Evolutionary conservation across 35 echinoderm and acorn worm species (phyloP).

Genomic region (Acanthaster planci): DNA sequence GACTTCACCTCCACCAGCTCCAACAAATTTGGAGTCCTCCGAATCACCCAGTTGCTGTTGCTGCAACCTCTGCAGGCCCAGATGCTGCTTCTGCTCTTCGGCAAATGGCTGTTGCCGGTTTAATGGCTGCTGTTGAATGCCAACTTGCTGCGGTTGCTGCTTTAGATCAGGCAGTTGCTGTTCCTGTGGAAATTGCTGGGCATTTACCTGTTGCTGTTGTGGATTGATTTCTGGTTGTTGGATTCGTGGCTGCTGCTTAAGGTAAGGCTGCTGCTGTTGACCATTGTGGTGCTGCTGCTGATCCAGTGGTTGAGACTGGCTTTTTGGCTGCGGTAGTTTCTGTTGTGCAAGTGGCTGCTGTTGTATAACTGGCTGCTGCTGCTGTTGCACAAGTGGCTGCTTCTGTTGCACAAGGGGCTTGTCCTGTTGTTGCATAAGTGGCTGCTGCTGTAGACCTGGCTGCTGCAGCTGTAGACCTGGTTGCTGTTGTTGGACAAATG

Average conservation of each 20-base stretch:
- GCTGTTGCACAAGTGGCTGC: background rate
- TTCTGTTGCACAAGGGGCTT: no score
- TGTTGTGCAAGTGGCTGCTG: background rate
- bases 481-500: no score
- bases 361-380: background rate
- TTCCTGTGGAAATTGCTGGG: constrained; percentile 4
- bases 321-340: background rate
- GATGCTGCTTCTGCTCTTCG: background rate
- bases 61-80: no score
- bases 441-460: background rate
- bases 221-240: background rate
- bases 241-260: background rate
- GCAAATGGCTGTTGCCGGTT: background rate
- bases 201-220: background rate
- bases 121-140: constrained; percentile 8
- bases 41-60: background rate
- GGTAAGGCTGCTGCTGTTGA: no score
- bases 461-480: constrained; percentile 12
- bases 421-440: background rate
- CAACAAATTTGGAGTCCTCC: background rate
- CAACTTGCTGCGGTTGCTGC: background rate
- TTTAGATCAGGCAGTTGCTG: background rate
- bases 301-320: background rate
- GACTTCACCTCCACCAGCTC: background rate
- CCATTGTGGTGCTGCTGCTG: constrained; percentile 2